A percentile compares a stretch with the other conserved stretches of the same genome.
These are phyloP conservation scores for Hyperopisus bebe DNA, from an alignment of 2,113 vertebrate species.

Conservation along the genomic window DNA sequence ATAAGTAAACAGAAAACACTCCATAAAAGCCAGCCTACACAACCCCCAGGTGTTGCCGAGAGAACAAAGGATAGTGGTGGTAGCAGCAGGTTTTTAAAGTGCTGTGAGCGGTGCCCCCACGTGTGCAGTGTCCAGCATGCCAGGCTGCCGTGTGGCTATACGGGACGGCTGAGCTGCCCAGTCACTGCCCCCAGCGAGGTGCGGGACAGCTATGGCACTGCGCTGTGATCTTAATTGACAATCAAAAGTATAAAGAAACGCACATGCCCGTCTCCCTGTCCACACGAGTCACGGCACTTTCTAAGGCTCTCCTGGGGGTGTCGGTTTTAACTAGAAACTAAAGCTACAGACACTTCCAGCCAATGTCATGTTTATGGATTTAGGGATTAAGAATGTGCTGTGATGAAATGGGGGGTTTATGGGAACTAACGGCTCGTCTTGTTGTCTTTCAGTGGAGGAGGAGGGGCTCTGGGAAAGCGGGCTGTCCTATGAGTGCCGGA, in stretches of 20 bases:
- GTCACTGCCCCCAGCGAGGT: background rate
- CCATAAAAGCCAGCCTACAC: constrained; percentile 31
- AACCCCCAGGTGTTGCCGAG: constrained; percentile 53
- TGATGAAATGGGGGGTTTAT: constrained; percentile 12
- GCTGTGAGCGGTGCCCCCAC: background rate
- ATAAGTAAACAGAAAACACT: constrained; percentile 57
- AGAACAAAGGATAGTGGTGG: constrained; percentile 54
- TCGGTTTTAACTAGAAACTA: background rate
- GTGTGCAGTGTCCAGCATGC: background rate
- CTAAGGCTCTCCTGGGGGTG: no score
- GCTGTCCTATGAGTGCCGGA: constrained; percentile 94
- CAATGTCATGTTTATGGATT: background rate
- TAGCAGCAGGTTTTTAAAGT: background rate
- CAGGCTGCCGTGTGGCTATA: background rate
- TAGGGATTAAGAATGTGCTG: background rate
- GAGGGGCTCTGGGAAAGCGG: constrained; percentile 96
- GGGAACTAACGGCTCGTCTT: constrained; percentile 13
- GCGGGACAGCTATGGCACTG: background rate
- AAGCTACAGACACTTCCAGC: background rate
- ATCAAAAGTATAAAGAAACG: background rate
- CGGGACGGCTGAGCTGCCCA: background rate
- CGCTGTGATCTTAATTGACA: background rate
- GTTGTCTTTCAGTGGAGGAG: constrained; percentile 78
- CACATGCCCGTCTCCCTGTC: background rate
- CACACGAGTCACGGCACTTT: background rate